These are phyloP conservation scores for Toxotes lorentzi DNA, from an alignment of 2,797 vertebrate genomes.

Conservation along the genomic window DNA sequence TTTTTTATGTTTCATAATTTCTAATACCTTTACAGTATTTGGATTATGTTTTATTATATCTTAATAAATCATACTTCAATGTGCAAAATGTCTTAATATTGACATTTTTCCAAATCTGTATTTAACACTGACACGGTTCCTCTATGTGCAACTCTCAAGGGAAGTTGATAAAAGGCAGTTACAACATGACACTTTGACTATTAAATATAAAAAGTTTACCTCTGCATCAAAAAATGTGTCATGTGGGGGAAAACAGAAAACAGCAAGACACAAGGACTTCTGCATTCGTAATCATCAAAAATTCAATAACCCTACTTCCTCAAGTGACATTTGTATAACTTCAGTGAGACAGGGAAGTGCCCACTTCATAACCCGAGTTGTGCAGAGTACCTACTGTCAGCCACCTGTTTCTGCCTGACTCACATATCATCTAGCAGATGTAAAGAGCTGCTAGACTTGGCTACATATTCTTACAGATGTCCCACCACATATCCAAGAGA, in stretches of 20 bases:
- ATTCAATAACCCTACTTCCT: not conserved
- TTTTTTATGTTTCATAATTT: not conserved
- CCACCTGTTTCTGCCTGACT: not conserved
- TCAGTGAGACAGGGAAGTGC: not conserved
- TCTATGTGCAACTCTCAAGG: not conserved
- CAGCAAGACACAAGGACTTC: not conserved
- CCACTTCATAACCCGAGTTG: not conserved
- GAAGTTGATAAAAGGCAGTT: not conserved
- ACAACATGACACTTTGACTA: not conserved
- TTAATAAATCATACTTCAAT: slow-evolving; percentile 10
- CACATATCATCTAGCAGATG: not conserved
- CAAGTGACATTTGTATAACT: not conserved
- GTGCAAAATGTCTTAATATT: not conserved
- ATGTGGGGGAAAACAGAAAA: not conserved
- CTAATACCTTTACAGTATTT: not conserved
- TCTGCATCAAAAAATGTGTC: not conserved
- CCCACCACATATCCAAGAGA: not conserved
- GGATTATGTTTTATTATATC: not conserved
- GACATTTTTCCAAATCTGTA: not conserved
- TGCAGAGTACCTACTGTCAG: not conserved
- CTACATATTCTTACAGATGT: not conserved
- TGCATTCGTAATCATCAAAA: not conserved
- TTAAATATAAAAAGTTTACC: slow-evolving; percentile 1
- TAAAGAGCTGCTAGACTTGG: not conserved
- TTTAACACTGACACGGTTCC: not conserved